phyloP scores from a whole-genome alignment of 2,888 invertebrate species.

The Drosophila tanythrix region DNA sequence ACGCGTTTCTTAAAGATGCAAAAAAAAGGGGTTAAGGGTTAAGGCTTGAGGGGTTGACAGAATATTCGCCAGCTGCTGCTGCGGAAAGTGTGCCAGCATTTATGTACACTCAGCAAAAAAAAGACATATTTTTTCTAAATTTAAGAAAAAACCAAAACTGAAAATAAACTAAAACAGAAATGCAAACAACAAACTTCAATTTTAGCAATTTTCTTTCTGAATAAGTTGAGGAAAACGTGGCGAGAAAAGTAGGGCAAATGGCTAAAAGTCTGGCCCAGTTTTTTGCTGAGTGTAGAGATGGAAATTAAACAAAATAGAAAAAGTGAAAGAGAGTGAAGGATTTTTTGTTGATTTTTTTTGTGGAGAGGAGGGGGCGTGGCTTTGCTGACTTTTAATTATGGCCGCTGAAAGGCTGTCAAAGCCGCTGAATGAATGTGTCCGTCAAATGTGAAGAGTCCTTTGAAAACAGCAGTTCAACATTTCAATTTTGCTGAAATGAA shows the following conservation, averaged over 20 bases:
- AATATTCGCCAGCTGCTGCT: constrained; percentile 37
- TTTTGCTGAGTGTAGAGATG: constrained; percentile 40
- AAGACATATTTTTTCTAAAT: too few relatives aligned
- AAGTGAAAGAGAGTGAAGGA: constrained; percentile 41
- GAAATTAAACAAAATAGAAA: constrained; percentile 38
- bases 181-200: too few relatives aligned
- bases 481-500: constrained; percentile 36
- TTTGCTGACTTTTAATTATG: constrained; percentile 63
- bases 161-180: too few relatives aligned
- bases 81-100: constrained; percentile 63
- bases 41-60: constrained; percentile 34
- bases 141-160: too few relatives aligned
- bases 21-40: constrained; percentile 46
- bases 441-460: constrained; percentile 43
- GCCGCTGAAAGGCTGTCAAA: constrained; percentile 55
- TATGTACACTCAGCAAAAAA: constrained; percentile 19
- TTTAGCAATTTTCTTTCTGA: neutral
- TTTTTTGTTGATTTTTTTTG: constrained; percentile 7
- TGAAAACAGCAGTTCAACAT: constrained; percentile 12
- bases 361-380: constrained; percentile 34
- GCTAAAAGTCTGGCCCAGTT: accelerated
- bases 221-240: neutral
- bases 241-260: neutral
- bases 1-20: constrained; percentile 75
- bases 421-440: constrained; percentile 50